Conservation (phyloP, 92 coral and sea anemone species). For the Isaurus tuberculatus region DNA sequence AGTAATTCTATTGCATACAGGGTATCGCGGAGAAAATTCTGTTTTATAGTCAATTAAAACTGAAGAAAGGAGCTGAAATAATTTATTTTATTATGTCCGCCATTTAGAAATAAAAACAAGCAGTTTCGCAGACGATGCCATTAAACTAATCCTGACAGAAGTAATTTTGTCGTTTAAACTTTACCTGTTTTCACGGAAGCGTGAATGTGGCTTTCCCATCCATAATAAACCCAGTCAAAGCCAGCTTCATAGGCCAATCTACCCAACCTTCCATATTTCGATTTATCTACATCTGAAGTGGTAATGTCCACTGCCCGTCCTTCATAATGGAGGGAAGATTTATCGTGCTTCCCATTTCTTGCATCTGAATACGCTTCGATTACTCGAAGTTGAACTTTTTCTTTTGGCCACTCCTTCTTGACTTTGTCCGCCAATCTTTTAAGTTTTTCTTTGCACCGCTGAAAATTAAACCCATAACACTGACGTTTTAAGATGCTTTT, state of each 20-base stretch:
- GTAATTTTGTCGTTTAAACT: neutral
- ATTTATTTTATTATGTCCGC: too few relatives aligned
- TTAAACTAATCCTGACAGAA: neutral
- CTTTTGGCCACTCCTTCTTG: conserved; percentile 57
- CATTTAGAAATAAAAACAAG: neutral
- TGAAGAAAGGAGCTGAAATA: too few relatives aligned
- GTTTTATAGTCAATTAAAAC: too few relatives aligned
- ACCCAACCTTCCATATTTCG: conserved; percentile 69
- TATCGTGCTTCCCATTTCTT: conserved; percentile 39
- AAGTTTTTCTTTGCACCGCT: conserved; percentile 77
- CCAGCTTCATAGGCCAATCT: conserved; percentile 80
- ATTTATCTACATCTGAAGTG: conserved; percentile 67
- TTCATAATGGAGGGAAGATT: conserved; percentile 69
- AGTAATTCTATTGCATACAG: too few relatives aligned
- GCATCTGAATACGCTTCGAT: conserved; percentile 74
- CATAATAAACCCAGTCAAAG: conserved; percentile 83
- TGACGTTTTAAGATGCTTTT: too few relatives aligned
- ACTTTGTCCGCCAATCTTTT: conserved; percentile 54
- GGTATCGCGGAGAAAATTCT: too few relatives aligned
- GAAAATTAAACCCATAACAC: conserved; percentile 6
- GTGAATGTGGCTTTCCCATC: conserved; percentile 71
- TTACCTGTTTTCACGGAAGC: conserved; percentile 86
- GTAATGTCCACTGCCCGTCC: conserved; percentile 86
- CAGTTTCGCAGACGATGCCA: neutral
- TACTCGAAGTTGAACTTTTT: conserved; percentile 65